Evolutionary conservation across 2,797 vertebrate genomes (phyloP), one percentile per base, ranked within the genome.

Genomic region (Sebastes wilsoni): DNA sequence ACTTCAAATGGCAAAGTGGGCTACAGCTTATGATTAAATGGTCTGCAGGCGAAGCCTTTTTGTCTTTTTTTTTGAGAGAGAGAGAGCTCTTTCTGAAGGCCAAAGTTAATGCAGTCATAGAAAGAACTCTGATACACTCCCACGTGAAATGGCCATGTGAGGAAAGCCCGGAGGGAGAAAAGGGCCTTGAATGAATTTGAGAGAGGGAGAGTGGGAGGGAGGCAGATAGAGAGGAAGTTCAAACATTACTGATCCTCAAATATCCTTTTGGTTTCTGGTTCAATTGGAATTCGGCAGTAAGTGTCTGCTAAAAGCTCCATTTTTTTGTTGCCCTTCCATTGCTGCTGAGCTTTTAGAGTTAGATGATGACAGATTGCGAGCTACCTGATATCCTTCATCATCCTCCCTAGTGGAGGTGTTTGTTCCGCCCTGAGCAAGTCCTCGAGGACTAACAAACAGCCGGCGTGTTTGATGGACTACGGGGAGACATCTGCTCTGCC

Each of bases 381-480:
- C 91, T 94, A 95, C 93, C 95, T 95, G 94, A 96, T 96, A 95
- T 94, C 93, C 93, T 95, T 94, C 95, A 94, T 94, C 93, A 90
- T 92, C 88, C 89, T 94, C 91, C 93, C 92, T 90, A 91, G 87
- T 87, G 93, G 94, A 95, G 94, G 92, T 91, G 92, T 93, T 94
- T 94, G 92, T 95, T 94, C 89, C 91, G 76, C 94, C 90, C 90
- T 18, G 71, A 90, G 89, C 92, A 80, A 92, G 90, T 94, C 95
- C 93, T 93, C 66, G 72, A 94, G 95, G 93, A 95, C 92, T 90
- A 87, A 92, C 90, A 92, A 94, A 93, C 94, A 95, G 94, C 88
- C 87, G 82, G 88, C 71, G 64, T 71, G 85, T 93, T 92, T 94
- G 92, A 94, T 93, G 91, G 94, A 94, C 92, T 92, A 91, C 60